Evolutionary conservation across 2,113 vertebrate genomes (phyloP).

Genomic region (Pygoscelis antarcticus): DNA sequence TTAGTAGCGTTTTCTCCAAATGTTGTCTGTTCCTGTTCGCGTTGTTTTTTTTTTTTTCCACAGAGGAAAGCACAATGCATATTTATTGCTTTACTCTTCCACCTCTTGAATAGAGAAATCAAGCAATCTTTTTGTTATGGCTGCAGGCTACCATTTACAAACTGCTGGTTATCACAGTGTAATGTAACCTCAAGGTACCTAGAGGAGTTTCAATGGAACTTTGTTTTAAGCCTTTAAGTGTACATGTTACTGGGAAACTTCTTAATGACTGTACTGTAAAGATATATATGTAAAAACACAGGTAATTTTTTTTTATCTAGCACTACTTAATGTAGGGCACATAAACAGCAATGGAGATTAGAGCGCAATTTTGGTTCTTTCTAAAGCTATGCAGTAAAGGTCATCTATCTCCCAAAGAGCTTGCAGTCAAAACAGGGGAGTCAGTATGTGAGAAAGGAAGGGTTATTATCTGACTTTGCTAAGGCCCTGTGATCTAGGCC

Average conservation of each 20-base stretch:
- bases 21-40: background rate
- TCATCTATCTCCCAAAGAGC: background rate
- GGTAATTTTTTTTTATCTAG: background rate
- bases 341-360: background rate
- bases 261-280: background rate
- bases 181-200: slow-evolving; percentile 30
- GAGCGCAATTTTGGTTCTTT: background rate
- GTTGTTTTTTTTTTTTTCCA: background rate
- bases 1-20: background rate
- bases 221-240: slow-evolving; percentile 3
- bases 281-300: background rate
- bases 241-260: background rate
- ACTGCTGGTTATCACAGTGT: slow-evolving; percentile 4
- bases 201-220: background rate
- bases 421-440: background rate
- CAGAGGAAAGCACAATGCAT: slow-evolving; percentile 24
- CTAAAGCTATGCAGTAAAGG: background rate
- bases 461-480: background rate
- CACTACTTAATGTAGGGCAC: background rate
- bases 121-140: slow-evolving; percentile 53
- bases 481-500: background rate
- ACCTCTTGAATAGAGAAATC: slow-evolving; percentile 27
- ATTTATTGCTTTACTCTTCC: slow-evolving; percentile 37
- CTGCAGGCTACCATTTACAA: slow-evolving; percentile 62
- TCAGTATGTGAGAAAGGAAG: background rate